Evolutionary conservation across 2,888 invertebrate species (phyloP).

Genomic region (Scaptomyza tumidula): DNA sequence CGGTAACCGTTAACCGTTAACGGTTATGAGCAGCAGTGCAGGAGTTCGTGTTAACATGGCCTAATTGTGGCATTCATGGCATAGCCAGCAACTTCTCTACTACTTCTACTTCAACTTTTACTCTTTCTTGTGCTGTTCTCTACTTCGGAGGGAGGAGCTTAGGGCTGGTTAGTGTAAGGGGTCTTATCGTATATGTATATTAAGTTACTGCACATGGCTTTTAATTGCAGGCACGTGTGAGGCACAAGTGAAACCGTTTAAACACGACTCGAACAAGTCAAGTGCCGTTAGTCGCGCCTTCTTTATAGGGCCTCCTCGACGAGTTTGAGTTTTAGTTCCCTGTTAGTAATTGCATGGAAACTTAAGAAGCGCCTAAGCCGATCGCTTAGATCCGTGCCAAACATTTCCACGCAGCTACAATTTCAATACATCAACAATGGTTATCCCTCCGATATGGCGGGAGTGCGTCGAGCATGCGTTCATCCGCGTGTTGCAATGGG

Average conservation of each 20-base stretch:
- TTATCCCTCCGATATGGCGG: not conserved
- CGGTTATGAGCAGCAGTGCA: conserved; percentile 48
- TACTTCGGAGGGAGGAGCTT: not conserved
- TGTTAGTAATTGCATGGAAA: conserved; percentile 46
- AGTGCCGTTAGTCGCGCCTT: conserved; percentile 65
- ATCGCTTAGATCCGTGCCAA: conserved; percentile 18
- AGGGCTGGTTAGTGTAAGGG: not conserved
- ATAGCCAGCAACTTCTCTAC: conserved; percentile 13
- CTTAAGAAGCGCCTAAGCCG: conserved; percentile 67
- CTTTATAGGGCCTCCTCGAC: conserved; percentile 53
- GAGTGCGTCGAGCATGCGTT: conserved; percentile 44
- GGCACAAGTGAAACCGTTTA: conserved; percentile 59
- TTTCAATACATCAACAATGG: conserved; percentile 40
- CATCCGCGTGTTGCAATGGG: conserved; percentile 20
- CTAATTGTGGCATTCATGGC: conserved; percentile 63
- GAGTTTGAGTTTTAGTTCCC: conserved; percentile 16
- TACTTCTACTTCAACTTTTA: not conserved
- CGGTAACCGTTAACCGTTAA: conserved; percentile 47
- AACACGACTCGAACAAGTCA: conserved; percentile 50
- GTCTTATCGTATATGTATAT: conserved; percentile 33
- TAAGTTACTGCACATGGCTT: conserved; percentile 69
- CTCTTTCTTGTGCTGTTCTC: conserved; percentile 1
- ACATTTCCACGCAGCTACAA: conserved; percentile 72
- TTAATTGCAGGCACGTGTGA: conserved; percentile 77
- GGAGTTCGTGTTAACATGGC: conserved; percentile 64